These are phyloP conservation scores for Spinus olivaceus DNA, from an alignment of 2,797 vertebrate species.

Conservation along the genomic window DNA sequence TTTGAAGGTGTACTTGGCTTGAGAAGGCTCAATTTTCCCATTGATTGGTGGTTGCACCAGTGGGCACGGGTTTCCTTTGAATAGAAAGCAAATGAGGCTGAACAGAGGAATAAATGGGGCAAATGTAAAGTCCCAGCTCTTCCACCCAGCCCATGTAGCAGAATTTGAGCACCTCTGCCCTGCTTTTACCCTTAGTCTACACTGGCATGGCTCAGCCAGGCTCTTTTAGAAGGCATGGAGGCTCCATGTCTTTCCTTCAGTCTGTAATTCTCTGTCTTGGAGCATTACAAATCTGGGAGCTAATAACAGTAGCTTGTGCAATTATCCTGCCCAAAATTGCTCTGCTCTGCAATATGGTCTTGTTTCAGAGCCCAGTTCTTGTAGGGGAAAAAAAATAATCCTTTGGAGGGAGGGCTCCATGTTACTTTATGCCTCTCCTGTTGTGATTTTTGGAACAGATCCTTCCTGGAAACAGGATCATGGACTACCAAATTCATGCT, in stretches of 20 bases:
- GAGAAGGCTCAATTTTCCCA: slow-evolving; percentile 82
- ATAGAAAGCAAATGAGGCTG: background rate
- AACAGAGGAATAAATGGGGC: background rate
- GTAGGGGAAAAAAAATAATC: background rate
- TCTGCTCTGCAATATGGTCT: background rate
- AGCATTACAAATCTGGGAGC: background rate
- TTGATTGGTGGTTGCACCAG: slow-evolving; percentile 73
- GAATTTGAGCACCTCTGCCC: background rate
- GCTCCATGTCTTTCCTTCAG: background rate
- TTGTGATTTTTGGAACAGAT: background rate
- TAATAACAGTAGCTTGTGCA: background rate
- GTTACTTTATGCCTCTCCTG: background rate
- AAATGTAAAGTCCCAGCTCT: background rate
- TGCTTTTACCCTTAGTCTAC: background rate
- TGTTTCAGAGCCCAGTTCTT: background rate
- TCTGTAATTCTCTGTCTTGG: background rate
- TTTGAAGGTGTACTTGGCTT: slow-evolving; percentile 87
- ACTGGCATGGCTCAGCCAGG: background rate
- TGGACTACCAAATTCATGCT: background rate
- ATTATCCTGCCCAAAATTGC: background rate
- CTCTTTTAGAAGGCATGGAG: background rate
- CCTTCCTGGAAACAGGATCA: background rate
- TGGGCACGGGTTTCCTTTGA: slow-evolving; percentile 83
- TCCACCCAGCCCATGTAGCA: background rate
- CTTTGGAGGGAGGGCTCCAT: background rate